These are phyloP conservation scores for Platichthys flesus DNA, from an alignment of 2,113 vertebrate genomes.

Conservation along the genomic window DNA sequence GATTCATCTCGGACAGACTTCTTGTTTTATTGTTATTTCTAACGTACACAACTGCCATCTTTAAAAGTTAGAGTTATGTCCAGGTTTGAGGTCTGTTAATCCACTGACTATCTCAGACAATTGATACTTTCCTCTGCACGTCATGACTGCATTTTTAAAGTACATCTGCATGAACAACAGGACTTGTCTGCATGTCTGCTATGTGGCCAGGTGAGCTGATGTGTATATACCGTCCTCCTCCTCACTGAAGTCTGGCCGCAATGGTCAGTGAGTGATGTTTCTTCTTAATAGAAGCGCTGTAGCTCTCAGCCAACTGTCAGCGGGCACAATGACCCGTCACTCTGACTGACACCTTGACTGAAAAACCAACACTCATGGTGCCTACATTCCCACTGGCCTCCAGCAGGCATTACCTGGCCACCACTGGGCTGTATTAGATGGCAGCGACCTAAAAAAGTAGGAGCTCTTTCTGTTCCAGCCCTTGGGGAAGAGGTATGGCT, in stretches of 20 bases:
- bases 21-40: not conserved
- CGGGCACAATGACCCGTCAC: slow-evolving; percentile 60
- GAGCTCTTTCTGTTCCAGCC: not conserved
- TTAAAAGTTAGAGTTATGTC: not conserved
- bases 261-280: slow-evolving; percentile 61
- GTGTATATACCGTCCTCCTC: slow-evolving; percentile 21
- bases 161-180: slow-evolving; percentile 1
- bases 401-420: slow-evolving; percentile 10
- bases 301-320: slow-evolving; percentile 66
- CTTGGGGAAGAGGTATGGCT: slow-evolving; percentile 15
- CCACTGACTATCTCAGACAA: not conserved
- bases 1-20: not conserved
- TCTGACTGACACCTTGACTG: slow-evolving; percentile 65
- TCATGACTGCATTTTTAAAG: not conserved
- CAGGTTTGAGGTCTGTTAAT: not conserved
- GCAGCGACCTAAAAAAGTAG: slow-evolving; percentile 26
- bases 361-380: slow-evolving; percentile 50
- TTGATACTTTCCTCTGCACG: not conserved
- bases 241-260: slow-evolving; percentile 24
- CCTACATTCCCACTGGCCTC: slow-evolving; percentile 1
- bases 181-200: not conserved
- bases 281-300: slow-evolving; percentile 65
- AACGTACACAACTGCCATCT: not conserved
- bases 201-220: slow-evolving; percentile 14
- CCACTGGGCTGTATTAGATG: not conserved